A percentile compares a stretch with the other conserved stretches of the same genome.
Conservation (phyloP, 2,888 invertebrate genomes). For the Amblyjoppa fuscipennis region DNA sequence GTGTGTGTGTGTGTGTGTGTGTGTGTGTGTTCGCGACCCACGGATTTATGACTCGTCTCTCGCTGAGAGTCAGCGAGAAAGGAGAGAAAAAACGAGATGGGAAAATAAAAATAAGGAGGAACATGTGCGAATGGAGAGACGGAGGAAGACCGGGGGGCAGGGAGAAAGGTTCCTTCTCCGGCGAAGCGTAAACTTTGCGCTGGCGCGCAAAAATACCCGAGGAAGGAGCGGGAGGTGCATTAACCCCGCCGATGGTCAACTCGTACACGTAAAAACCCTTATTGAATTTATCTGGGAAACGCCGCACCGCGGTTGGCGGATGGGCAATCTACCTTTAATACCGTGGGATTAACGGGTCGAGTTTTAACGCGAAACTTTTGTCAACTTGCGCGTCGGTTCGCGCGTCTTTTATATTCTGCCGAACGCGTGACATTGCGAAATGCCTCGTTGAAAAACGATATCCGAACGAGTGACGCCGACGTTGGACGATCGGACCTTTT, state of each 20-base stretch:
- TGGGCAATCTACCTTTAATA: not conserved
- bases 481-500: no score
- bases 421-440: no score
- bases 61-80: constrained; percentile 32
- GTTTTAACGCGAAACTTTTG: not conserved
- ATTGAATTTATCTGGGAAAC: not conserved
- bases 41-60: constrained; percentile 56
- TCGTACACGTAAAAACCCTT: constrained; percentile 2
- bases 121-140: not conserved
- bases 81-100: not conserved
- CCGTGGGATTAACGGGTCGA: not conserved
- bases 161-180: constrained; percentile 3
- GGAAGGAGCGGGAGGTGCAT: constrained; percentile 39
- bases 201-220: constrained; percentile 23
- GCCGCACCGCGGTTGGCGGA: constrained; percentile 4
- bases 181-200: constrained; percentile 37
- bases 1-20: not conserved
- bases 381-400: no score
- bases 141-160: not conserved
- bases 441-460: no score
- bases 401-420: no score
- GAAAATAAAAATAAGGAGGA: constrained; percentile 17
- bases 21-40: constrained; percentile 35
- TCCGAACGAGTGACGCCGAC: no score
- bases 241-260: constrained; percentile 34